phyloP scores from a whole-genome alignment of 2,797 vertebrate species.

The Centropyge bicolor region DNA sequence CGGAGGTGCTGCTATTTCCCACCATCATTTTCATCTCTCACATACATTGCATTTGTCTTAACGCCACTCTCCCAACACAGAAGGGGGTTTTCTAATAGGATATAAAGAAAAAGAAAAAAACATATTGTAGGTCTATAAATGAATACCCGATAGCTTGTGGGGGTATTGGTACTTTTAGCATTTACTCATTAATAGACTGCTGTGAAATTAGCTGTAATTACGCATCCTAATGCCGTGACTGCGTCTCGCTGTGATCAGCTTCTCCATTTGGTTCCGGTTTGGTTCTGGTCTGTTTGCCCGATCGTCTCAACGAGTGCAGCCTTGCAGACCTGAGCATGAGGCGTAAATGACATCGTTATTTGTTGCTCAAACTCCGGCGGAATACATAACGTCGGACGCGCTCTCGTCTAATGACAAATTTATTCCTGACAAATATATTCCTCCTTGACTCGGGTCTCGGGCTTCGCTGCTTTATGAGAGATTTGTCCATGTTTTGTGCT shows the following conservation, averaged over 20 bases:
- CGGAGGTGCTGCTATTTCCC: slow-evolving; percentile 34
- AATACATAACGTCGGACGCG: neutral
- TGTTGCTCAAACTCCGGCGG: neutral
- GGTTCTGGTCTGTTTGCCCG: slow-evolving; percentile 32
- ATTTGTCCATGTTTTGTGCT: neutral
- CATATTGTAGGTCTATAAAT: slow-evolving; percentile 33
- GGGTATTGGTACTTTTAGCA: slow-evolving; percentile 33
- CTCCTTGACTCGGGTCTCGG: neutral
- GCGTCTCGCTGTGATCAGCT: slow-evolving; percentile 26
- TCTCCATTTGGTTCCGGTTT: slow-evolving; percentile 20
- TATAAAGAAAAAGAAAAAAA: slow-evolving; percentile 9
- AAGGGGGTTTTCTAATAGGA: slow-evolving; percentile 62
- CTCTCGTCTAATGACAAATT: neutral
- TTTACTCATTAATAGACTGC: slow-evolving; percentile 48
- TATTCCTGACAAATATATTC: neutral
- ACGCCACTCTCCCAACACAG: slow-evolving; percentile 43
- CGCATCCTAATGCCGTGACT: neutral
- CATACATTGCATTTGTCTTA: slow-evolving; percentile 30
- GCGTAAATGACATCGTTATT: neutral
- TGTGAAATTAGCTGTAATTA: slow-evolving; percentile 63
- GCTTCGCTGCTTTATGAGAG: neutral
- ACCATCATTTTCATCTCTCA: slow-evolving; percentile 42
- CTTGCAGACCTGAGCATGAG: slow-evolving; percentile 19
- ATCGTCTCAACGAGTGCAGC: slow-evolving; percentile 25
- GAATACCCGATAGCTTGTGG: slow-evolving; percentile 47